These are phyloP conservation scores for Chaunax sp. DNA, from an alignment of 2,797 vertebrate species.

Conservation along the genomic window DNA sequence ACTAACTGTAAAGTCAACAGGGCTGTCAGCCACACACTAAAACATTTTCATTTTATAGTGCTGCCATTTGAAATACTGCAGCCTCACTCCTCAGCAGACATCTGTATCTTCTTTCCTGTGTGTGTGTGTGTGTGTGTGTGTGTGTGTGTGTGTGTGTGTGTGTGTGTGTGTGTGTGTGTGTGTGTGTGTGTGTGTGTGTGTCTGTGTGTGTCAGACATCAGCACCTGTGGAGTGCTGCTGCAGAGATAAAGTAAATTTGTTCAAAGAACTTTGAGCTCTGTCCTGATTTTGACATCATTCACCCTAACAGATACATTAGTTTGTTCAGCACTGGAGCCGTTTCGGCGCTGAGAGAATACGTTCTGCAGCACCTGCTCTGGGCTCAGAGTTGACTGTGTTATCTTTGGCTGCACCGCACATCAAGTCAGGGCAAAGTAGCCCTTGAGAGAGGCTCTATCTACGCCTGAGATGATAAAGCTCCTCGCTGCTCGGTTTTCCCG, in stretches of 20 bases:
- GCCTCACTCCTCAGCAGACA: constrained; percentile 1
- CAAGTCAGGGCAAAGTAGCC: constrained; percentile 3
- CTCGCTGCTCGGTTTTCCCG: constrained; percentile 2
- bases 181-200: too few relatives aligned
- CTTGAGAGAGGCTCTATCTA: constrained; percentile 27
- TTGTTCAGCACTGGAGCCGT: not conserved
- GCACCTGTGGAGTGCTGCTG: not conserved
- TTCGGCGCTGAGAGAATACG: too few relatives aligned
- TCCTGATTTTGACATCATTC: not conserved
- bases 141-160: too few relatives aligned
- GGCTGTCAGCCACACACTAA: constrained; percentile 1
- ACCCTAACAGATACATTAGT: too few relatives aligned
- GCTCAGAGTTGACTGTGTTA: constrained; percentile 9
- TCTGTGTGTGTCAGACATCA: too few relatives aligned
- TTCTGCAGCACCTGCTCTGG: constrained; percentile 4
- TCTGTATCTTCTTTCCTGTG: not conserved
- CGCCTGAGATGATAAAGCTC: constrained; percentile 8
- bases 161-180: too few relatives aligned
- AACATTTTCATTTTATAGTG: not conserved
- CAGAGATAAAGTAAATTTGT: not conserved
- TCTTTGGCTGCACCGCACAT: constrained; percentile 29
- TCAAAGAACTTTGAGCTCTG: not conserved
- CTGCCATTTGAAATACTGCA: constrained; percentile 4
- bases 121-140: too few relatives aligned
- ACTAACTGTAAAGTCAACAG: not conserved